Evolutionary conservation across 2,797 vertebrate genomes (phyloP).

Genomic region (Tadarida brasiliensis): DNA sequence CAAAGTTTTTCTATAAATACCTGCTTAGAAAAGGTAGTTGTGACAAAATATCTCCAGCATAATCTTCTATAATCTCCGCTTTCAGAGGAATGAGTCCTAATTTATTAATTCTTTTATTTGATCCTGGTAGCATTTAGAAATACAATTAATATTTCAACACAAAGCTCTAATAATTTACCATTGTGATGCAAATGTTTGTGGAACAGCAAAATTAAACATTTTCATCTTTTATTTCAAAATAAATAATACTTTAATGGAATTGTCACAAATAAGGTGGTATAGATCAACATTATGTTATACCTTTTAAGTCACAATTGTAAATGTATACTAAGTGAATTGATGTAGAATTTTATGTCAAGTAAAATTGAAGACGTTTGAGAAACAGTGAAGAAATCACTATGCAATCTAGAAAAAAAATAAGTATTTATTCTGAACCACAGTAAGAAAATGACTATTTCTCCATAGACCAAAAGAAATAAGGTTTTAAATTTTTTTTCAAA

Average conservation of each 20-base stretch:
- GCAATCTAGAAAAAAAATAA: not conserved
- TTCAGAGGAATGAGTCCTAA: slow-evolving; percentile 80
- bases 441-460: not conserved
- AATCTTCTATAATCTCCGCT: slow-evolving; percentile 80
- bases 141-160: not conserved
- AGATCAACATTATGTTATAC: not conserved
- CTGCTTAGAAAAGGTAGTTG: slow-evolving; percentile 81
- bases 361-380: not conserved
- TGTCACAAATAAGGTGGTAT: not conserved
- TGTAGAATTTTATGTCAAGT: not conserved
- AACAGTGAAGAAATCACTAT: not conserved
- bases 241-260: not conserved
- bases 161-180: not conserved
- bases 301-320: not conserved
- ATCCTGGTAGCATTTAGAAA: slow-evolving; percentile 63
- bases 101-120: slow-evolving; percentile 61
- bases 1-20: slow-evolving; percentile 28
- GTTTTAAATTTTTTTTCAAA: not conserved
- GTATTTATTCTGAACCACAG: not conserved
- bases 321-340: not conserved
- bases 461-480: not conserved
- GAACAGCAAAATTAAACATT: not conserved
- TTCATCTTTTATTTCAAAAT: not conserved
- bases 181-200: not conserved
- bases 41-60: slow-evolving; percentile 82